Evolutionary conservation across 2,888 invertebrate species (phyloP).

Genomic region (Chaetogeoica ovagalla): DNA sequence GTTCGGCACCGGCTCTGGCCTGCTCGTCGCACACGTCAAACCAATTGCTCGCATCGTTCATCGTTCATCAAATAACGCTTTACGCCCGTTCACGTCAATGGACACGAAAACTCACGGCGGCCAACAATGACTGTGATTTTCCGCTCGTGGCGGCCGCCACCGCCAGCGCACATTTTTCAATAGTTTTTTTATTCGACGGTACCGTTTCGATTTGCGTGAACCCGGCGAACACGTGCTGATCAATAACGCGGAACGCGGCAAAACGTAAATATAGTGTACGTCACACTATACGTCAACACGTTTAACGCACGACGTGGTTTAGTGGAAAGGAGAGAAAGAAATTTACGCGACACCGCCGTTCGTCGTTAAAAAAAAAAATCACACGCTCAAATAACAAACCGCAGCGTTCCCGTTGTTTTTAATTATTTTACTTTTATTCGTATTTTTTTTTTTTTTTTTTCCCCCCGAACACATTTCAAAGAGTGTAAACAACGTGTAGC

Average conservation of each 20-base stretch:
- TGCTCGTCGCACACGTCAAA: conserved; percentile 85
- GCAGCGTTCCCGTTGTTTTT: no score
- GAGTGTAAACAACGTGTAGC: conserved; percentile 51
- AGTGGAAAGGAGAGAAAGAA: neutral
- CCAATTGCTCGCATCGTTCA: conserved; percentile 63
- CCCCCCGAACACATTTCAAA: conserved; percentile 20
- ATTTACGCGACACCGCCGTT: neutral
- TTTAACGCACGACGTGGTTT: neutral
- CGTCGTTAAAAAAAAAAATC: no score
- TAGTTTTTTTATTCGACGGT: no score
- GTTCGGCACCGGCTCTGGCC: conserved; percentile 80
- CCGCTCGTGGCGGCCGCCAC: neutral
- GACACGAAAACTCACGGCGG: neutral
- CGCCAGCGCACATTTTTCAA: neutral
- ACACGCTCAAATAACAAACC: neutral
- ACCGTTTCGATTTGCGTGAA: neutral
- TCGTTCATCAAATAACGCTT: neutral
- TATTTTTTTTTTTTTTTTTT: conserved; percentile 8
- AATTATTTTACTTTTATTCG: no score
- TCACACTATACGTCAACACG: neutral
- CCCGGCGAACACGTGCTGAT: conserved; percentile 26
- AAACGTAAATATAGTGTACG: no score
- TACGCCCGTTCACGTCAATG: neutral
- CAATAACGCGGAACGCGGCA: neutral
- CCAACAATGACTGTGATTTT: neutral